Conservation (phyloP, 2,888 invertebrate species). For the Melanophora roralis region DNA sequence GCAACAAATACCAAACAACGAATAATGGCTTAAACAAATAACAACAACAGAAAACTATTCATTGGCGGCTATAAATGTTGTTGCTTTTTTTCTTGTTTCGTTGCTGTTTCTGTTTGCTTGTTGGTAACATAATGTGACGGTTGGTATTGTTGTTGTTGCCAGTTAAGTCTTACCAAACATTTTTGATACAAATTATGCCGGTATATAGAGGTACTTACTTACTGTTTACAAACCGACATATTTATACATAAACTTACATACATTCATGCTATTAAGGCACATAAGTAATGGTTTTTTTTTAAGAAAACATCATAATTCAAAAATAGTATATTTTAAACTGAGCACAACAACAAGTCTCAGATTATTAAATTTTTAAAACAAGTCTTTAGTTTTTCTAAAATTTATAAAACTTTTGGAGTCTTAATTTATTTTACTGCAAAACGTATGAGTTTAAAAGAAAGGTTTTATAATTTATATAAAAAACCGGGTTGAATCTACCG, state of each 20-base stretch:
- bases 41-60: conserved; percentile 1
- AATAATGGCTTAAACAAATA: conserved; percentile 30
- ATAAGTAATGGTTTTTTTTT: too few relatives aligned
- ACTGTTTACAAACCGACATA: too few relatives aligned
- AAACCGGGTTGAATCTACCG: too few relatives aligned
- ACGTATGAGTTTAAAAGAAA: too few relatives aligned
- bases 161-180: conserved; percentile 27
- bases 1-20: conserved; percentile 24
- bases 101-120: conserved; percentile 7
- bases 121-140: conserved; percentile 11
- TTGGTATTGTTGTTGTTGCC: conserved; percentile 45
- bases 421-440: too few relatives aligned
- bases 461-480: too few relatives aligned
- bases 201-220: conserved; percentile 40
- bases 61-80: conserved; percentile 49
- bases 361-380: too few relatives aligned
- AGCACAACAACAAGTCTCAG: too few relatives aligned
- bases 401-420: too few relatives aligned
- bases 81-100: conserved; percentile 8
- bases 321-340: too few relatives aligned
- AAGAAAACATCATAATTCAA: too few relatives aligned
- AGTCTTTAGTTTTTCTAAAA: too few relatives aligned
- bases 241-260: background rate
- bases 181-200: conserved; percentile 37
- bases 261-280: background rate